phyloP scores from a whole-genome alignment of 2,797 vertebrate species.

The Sciurus vulgaris region DNA sequence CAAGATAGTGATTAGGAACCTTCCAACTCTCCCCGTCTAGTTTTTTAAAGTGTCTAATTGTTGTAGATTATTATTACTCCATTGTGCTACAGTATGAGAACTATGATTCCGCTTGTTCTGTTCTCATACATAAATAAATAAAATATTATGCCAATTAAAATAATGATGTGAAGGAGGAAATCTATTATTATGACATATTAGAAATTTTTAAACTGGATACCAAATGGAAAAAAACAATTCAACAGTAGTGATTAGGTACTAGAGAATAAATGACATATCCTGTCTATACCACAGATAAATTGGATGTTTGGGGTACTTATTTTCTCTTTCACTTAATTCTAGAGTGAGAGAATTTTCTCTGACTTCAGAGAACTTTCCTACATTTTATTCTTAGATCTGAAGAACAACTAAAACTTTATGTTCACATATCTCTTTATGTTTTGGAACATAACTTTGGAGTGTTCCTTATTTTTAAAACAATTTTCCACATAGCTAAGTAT shows the following conservation, averaged over 20 bases:
- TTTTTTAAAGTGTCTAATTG: neutral
- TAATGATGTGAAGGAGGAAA: neutral
- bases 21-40: neutral
- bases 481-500: neutral
- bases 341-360: neutral
- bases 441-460: neutral
- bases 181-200: neutral
- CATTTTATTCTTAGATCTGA: constrained; percentile 1
- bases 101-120: neutral
- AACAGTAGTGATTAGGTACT: neutral
- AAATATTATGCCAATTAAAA: neutral
- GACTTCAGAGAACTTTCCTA: neutral
- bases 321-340: constrained; percentile 44
- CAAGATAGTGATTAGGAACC: neutral
- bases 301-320: neutral
- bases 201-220: neutral
- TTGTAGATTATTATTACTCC: neutral
- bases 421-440: neutral
- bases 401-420: neutral
- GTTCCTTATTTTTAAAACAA: neutral
- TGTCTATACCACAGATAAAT: neutral
- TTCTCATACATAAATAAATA: neutral
- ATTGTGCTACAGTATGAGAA: neutral
- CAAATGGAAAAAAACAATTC: neutral
- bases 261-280: neutral